A percentile compares a stretch with the other conserved stretches of the same genome.
Conservation (phyloP, 2,113 vertebrate genomes). For the Ursus arctos region DNA sequence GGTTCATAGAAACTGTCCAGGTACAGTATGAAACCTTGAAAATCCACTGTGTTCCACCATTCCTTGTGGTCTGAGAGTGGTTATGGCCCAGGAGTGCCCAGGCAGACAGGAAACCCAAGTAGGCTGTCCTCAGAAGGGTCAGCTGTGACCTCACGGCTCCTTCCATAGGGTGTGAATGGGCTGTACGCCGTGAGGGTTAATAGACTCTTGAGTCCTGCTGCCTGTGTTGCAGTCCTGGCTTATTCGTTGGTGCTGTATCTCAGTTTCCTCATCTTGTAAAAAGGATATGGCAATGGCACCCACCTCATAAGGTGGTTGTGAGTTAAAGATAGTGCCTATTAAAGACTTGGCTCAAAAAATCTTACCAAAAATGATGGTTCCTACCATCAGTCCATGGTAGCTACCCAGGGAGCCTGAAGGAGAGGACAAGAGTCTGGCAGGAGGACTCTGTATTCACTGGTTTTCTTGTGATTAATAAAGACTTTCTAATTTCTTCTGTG, state of each 20-base stretch:
- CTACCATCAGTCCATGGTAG: neutral
- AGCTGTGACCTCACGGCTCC: neutral
- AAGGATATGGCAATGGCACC: neutral
- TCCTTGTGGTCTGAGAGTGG: neutral
- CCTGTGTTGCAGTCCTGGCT: neutral
- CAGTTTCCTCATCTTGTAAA: slow-evolving; percentile 9
- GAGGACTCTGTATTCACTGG: neutral
- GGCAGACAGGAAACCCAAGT: neutral
- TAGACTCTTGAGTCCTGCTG: neutral
- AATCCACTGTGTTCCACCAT: neutral
- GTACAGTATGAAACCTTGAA: neutral
- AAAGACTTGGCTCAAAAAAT: neutral
- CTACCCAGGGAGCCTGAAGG: neutral
- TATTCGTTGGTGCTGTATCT: neutral
- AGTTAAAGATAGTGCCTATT: neutral
- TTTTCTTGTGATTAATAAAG: neutral
- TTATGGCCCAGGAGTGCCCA: neutral
- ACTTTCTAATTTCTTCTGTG: slow-evolving; percentile 47
- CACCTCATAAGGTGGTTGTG: neutral
- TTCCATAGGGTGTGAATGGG: neutral
- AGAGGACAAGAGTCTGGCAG: neutral
- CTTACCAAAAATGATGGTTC: neutral
- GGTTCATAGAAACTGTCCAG: neutral
- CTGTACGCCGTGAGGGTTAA: rapidly evolving
- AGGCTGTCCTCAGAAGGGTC: neutral